Evolutionary conservation across 1,140 invertebrate species (phyloP).

Genomic region (Cheumatopsyche charites): DNA sequence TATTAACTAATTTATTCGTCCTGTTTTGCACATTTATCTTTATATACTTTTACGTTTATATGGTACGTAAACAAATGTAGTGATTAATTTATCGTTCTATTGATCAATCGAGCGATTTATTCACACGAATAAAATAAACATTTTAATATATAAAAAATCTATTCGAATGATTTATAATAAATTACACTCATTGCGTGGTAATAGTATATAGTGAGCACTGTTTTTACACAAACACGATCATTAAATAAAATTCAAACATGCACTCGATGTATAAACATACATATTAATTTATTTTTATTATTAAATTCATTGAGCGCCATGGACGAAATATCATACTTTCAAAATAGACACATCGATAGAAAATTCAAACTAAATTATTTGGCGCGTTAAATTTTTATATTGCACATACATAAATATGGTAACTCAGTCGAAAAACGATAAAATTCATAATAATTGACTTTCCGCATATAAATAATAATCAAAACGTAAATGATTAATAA

Average conservation of each 20-base stretch:
- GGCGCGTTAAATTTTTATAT: too few species aligned
- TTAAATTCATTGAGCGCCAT: too few species aligned
- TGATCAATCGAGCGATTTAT: not conserved
- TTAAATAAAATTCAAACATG: conserved; percentile 1
- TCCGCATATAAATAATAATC: not conserved
- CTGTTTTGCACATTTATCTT: conserved; percentile 4
- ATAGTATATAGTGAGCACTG: not conserved
- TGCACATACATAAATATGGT: too few species aligned
- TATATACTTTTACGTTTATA: too few species aligned
- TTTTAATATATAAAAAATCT: conserved; percentile 20
- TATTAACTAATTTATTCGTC: not conserved
- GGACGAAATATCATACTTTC: too few species aligned
- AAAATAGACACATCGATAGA: too few species aligned
- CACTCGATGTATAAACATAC: not conserved
- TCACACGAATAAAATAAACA: conserved; percentile 9
- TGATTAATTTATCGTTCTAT: not conserved
- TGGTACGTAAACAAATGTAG: not conserved
- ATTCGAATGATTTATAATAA: conserved; percentile 9
- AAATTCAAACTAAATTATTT: too few species aligned
- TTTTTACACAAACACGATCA: not conserved
- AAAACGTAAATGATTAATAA: conserved; percentile 1
- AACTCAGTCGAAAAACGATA: too few species aligned
- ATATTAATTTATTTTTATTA: too few species aligned
- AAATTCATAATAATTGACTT: conserved; percentile 18
- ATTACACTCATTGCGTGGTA: not conserved